Percentiles rank a stretch among this genome's conserved stretches.
Evolutionary conservation across 2,797 vertebrate species (phyloP).

Genomic region (Urophycis tenuis): DNA sequence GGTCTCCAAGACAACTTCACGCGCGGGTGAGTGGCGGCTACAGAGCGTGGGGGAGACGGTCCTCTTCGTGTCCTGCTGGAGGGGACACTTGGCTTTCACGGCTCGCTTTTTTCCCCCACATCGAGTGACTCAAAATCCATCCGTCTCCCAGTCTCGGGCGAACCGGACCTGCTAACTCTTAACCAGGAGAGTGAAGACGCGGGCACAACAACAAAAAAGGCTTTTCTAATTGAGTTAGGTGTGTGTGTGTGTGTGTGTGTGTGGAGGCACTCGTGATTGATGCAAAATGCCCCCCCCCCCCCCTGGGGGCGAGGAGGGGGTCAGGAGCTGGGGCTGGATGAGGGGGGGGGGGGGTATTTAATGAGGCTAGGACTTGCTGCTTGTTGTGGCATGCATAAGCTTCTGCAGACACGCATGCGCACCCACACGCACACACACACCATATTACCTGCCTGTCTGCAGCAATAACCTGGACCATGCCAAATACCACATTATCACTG

Average conservation of each 20-base stretch:
- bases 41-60: too few relatives aligned
- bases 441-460: slow-evolving; percentile 40
- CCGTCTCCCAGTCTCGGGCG: background rate
- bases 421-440: background rate
- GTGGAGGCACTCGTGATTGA: background rate
- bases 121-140: background rate
- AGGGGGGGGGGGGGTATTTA: slow-evolving; percentile 32
- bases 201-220: background rate
- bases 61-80: too few relatives aligned
- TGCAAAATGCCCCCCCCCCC: background rate
- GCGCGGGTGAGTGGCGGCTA: too few relatives aligned
- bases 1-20: too few relatives aligned
- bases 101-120: background rate
- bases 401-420: slow-evolving; percentile 33
- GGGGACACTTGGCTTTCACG: background rate
- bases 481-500: background rate
- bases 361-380: slow-evolving; percentile 19
- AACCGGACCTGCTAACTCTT: background rate
- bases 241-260: too few relatives aligned
- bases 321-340: slow-evolving; percentile 12
- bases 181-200: background rate
- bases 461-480: background rate
- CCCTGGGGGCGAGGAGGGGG: background rate
- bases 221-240: background rate
- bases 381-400: slow-evolving; percentile 8